phyloP scores from a whole-genome alignment of 2,797 vertebrate species.

The Nothura maculosa region DNA sequence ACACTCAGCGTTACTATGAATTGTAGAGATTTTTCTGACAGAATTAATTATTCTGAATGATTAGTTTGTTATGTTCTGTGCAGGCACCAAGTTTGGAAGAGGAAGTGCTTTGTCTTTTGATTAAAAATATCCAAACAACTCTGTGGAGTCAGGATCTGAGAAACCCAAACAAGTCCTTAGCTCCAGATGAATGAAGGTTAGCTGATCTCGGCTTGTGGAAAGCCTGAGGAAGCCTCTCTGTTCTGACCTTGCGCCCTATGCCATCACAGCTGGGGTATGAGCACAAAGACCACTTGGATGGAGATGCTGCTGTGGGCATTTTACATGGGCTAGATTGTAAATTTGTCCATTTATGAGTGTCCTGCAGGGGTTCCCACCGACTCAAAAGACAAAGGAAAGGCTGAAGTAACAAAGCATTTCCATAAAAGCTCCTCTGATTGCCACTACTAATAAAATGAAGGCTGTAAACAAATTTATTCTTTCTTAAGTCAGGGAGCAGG shows the following conservation, averaged over 20 bases:
- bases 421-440: constrained; percentile 71
- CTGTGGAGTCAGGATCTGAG: constrained; percentile 74
- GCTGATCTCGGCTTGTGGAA: constrained; percentile 48
- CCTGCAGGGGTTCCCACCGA: constrained; percentile 71
- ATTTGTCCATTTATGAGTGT: constrained; percentile 80
- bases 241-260: constrained; percentile 64
- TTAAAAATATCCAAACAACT: constrained; percentile 79
- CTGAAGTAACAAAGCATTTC: constrained; percentile 66
- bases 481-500: constrained; percentile 32
- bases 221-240: constrained; percentile 64
- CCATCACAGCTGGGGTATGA: constrained; percentile 79
- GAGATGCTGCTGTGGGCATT: constrained; percentile 72
- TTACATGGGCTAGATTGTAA: constrained; percentile 79
- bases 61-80: constrained; percentile 70
- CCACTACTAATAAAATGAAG: constrained; percentile 72
- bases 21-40: constrained; percentile 76
- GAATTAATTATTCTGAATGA: constrained; percentile 75
- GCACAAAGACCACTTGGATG: constrained; percentile 74
- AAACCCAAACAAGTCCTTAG: constrained; percentile 77
- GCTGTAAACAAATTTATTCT: constrained; percentile 71
- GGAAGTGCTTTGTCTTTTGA: constrained; percentile 77
- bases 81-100: constrained; percentile 68
- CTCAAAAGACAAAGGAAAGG: constrained; percentile 70
- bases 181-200: constrained; percentile 70
- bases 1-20: constrained; percentile 44